These are phyloP conservation scores for Prionailurus bengalensis DNA, from an alignment of 2,113 vertebrate genomes.

Conservation along the genomic window DNA sequence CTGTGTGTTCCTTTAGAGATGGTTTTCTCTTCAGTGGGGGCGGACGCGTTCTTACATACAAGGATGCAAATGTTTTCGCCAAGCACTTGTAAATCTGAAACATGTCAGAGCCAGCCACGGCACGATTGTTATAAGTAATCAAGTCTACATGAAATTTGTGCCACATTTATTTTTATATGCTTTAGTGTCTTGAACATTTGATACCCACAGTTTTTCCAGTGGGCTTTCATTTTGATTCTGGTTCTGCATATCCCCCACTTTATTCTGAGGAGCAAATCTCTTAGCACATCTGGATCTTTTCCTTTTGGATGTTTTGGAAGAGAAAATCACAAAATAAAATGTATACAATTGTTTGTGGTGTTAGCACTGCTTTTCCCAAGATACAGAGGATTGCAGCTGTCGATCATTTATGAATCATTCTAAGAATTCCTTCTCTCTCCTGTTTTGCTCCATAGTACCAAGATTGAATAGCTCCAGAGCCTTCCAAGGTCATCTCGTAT, in stretches of 20 bases:
- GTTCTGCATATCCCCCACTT: neutral
- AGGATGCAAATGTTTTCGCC: neutral
- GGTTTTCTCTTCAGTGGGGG: neutral
- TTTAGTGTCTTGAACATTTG: neutral
- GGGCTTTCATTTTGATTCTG: conserved; percentile 8
- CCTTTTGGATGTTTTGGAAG: neutral
- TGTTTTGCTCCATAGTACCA: neutral
- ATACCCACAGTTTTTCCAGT: neutral
- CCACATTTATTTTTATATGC: neutral
- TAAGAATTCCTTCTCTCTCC: neutral
- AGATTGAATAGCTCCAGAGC: neutral
- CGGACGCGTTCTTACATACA: neutral
- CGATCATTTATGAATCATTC: neutral
- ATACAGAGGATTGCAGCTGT: neutral
- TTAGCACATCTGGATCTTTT: conserved; percentile 40
- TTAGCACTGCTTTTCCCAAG: neutral
- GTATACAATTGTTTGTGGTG: neutral
- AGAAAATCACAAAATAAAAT: conserved; percentile 41
- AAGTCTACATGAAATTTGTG: neutral
- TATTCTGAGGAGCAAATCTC: neutral
- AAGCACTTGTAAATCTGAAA: neutral
- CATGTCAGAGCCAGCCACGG: neutral
- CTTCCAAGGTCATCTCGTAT: neutral
- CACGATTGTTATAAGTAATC: neutral
- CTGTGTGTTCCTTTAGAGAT: accelerated